Percentiles rank a stretch among this genome's conserved stretches.
Conservation (phyloP, 2,113 vertebrate species). For the Herpailurus yagouaroundi region DNA sequence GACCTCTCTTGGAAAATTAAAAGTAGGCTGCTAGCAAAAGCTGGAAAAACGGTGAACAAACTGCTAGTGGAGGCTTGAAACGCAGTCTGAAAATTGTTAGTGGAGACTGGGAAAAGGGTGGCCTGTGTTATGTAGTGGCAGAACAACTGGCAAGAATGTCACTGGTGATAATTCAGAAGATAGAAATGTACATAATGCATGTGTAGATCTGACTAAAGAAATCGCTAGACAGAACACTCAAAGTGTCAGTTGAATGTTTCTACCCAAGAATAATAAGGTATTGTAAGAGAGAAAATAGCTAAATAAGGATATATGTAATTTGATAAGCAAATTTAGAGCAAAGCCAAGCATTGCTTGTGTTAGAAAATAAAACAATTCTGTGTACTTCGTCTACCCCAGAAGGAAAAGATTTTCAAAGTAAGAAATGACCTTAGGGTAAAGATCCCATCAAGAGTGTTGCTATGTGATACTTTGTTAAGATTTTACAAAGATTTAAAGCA, state of each 20-base stretch:
- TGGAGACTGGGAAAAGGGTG: neutral
- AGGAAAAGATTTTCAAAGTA: neutral
- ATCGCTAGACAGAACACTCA: neutral
- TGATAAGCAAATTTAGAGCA: neutral
- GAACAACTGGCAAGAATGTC: neutral
- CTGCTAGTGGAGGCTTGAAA: neutral
- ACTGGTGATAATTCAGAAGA: neutral
- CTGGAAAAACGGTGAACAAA: neutral
- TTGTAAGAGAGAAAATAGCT: neutral
- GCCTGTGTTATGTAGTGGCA: neutral
- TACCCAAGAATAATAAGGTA: neutral
- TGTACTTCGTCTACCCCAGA: neutral
- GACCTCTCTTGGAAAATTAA: neutral
- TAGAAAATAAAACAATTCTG: slow-evolving; percentile 13
- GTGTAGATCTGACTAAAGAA: neutral
- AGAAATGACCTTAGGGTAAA: neutral
- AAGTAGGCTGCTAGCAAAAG: neutral
- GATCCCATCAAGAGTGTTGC: neutral
- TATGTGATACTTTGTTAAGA: neutral
- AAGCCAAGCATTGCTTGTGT: neutral
- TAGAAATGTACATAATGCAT: neutral
- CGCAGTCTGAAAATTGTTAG: neutral
- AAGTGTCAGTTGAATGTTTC: neutral
- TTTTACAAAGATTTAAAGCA: neutral
- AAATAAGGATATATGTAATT: neutral